phyloP scores from a whole-genome alignment of 2,888 invertebrate species.

The Hirtodrosophila alboralis region DNA sequence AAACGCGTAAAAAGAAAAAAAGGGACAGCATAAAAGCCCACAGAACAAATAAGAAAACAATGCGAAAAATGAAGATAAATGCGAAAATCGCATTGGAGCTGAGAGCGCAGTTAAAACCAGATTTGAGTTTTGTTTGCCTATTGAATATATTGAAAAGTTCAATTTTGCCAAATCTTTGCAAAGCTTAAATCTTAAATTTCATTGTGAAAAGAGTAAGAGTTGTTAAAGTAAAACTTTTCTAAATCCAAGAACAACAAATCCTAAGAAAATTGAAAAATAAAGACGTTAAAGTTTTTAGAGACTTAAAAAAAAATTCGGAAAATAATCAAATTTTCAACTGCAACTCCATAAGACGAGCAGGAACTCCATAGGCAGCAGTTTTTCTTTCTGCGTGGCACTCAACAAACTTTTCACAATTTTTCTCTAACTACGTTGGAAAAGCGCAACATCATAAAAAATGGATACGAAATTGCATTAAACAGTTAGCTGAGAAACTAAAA shows the following conservation, averaged over 20 bases:
- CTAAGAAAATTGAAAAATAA: slow-evolving; percentile 5
- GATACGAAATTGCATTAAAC: slow-evolving; percentile 22
- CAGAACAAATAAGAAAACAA: slow-evolving; percentile 51
- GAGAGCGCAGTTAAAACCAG: slow-evolving; percentile 23
- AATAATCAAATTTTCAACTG: slow-evolving; percentile 25
- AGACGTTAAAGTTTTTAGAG: slow-evolving; percentile 5
- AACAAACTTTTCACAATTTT: slow-evolving; percentile 3
- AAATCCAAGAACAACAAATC: slow-evolving; percentile 15
- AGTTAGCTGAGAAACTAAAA: slow-evolving; percentile 10
- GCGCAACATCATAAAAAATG: slow-evolving; percentile 20
- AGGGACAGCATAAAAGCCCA: slow-evolving; percentile 34
- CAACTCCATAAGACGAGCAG: background rate
- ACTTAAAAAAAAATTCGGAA: slow-evolving; percentile 4
- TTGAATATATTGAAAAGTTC: slow-evolving; percentile 1
- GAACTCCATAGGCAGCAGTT: background rate
- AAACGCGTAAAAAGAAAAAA: slow-evolving; percentile 43
- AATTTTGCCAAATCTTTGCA: slow-evolving; percentile 1
- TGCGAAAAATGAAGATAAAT: slow-evolving; percentile 73
- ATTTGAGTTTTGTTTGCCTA: background rate
- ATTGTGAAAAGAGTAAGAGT: background rate
- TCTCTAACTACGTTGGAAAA: background rate
- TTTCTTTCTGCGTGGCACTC: background rate
- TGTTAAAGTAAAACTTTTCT: slow-evolving; percentile 2
- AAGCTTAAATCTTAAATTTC: slow-evolving; percentile 21
- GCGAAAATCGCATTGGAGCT: slow-evolving; percentile 53